Conservation (phyloP, 92 coral and sea anemone species). For the Porites cylindrica region DNA sequence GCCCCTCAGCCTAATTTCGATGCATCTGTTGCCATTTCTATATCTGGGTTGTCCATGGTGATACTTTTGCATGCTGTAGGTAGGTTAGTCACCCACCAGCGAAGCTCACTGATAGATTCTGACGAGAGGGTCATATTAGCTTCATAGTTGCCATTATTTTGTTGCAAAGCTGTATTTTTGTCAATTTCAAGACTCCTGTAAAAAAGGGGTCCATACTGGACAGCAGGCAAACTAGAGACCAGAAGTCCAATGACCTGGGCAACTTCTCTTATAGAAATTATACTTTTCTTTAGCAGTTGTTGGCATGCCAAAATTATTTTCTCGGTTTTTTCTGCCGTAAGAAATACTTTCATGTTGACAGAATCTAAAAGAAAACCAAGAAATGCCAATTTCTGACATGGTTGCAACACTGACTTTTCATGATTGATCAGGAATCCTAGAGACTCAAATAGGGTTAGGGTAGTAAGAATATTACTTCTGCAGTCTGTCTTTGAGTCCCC, state of each 20-base stretch:
- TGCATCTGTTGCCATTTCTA: slow-evolving; percentile 56
- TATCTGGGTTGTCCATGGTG: slow-evolving; percentile 12
- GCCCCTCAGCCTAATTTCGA: slow-evolving; percentile 67
- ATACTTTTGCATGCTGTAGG: slow-evolving; percentile 38
- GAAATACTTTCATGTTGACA: slow-evolving; percentile 52
- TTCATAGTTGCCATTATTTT: slow-evolving; percentile 51
- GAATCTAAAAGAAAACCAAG: slow-evolving; percentile 64
- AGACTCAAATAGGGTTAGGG: slow-evolving; percentile 38
- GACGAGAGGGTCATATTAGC: slow-evolving; percentile 34
- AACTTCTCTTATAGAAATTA: slow-evolving; percentile 50
- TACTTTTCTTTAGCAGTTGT: slow-evolving; percentile 12
- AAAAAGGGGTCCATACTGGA: slow-evolving; percentile 63
- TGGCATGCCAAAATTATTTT: slow-evolving; percentile 30
- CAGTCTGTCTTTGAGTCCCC: not conserved
- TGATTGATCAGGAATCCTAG: slow-evolving; percentile 64
- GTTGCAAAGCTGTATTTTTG: slow-evolving; percentile 36
- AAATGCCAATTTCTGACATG: slow-evolving; percentile 51
- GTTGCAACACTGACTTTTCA: slow-evolving; percentile 60
- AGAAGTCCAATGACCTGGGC: slow-evolving; percentile 57
- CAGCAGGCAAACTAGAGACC: slow-evolving; percentile 61
- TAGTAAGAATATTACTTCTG: slow-evolving; percentile 28
- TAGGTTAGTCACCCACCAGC: slow-evolving; percentile 55
- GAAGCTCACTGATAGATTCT: slow-evolving; percentile 32
- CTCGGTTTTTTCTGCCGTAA: slow-evolving; percentile 36
- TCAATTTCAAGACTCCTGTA: slow-evolving; percentile 55